Percentiles rank a stretch among this genome's conserved stretches.
These are phyloP conservation scores for Helicolenus hilgendorfi DNA, from an alignment of 2,797 vertebrate genomes.

Conservation along the genomic window DNA sequence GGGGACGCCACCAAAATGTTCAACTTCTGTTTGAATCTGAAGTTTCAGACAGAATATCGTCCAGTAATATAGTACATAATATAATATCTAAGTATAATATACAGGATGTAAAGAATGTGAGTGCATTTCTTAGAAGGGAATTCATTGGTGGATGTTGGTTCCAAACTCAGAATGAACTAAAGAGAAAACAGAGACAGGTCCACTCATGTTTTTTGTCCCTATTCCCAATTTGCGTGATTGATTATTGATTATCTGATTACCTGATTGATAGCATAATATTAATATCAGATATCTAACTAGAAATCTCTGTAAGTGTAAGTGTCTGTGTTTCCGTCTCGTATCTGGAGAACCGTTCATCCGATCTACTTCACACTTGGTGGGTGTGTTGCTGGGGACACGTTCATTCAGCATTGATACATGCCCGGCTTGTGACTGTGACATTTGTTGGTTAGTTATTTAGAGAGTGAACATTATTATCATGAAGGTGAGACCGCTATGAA, in stretches of 20 bases:
- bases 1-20: constrained; percentile 35
- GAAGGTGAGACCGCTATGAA: too few relatives aligned
- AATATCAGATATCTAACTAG: not conserved
- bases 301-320: too few relatives aligned
- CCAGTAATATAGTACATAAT: not conserved
- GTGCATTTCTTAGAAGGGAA: not conserved
- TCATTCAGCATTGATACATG: not conserved
- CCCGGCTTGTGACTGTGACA: not conserved
- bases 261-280: not conserved
- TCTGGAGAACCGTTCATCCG: too few relatives aligned
- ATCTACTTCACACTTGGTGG: too few relatives aligned
- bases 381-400: too few relatives aligned
- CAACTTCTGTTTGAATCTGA: constrained; percentile 29
- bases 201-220: not conserved
- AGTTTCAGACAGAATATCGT: not conserved
- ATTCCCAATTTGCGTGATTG: not conserved
- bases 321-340: too few relatives aligned
- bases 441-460: not conserved
- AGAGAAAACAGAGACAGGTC: too few relatives aligned
- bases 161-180: not conserved
- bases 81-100: not conserved
- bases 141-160: not conserved
- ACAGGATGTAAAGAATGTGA: not conserved
- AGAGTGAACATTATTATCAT: not conserved
- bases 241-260: not conserved